Evolutionary conservation across 1,140 invertebrate species (phyloP), one percentile per base, ranked within the genome.

Genomic region (Hylyphantes graminicola): DNA sequence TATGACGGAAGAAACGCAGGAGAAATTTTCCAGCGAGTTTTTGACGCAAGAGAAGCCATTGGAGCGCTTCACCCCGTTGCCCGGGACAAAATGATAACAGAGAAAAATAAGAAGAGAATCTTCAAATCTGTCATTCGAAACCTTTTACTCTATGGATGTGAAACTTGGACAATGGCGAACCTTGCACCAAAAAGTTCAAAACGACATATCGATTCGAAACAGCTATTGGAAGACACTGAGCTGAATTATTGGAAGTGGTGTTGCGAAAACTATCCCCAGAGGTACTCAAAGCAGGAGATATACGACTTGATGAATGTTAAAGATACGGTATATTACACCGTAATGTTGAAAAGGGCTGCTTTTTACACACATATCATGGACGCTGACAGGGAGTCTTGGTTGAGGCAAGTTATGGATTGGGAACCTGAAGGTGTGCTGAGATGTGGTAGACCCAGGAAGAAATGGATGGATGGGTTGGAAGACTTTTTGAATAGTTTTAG

Each of bases 181-280:
- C n/a, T n/a, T n/a, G n/a, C n/a, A n/a, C n/a, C n/a, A n/a, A n/a
- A n/a, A n/a, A n/a, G n/a, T n/a, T n/a, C n/a, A n/a, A n/a, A n/a
- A n/a, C n/a, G n/a, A n/a, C n/a, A n/a, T n/a, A n/a, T n/a, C 0
- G 17, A 65, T 7, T 15, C 65, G 2, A 78, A 64, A 55, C 2
- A 7, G 9, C 9, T n/a, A 11, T 10, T 78, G 13, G 35, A 65
- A 10, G 6, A 5, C 3, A n/a, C 15, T 2, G 76, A 78, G 54
- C 51, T 78, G 76, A 54, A 17, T 54, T 78, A 78, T 9, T 78
- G 76, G 76, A 78, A 67, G 61, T 78, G 76, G 76, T 78, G 17
- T 21, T 67, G 63, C n/a, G 51, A 78, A 55, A 63, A 76, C 7
- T n/a, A 76, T 64, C 17, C 59, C 12, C 4, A 76, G 35, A 12